Conservation (phyloP, 2,888 invertebrate genomes). For the Mesorhabditis sp. region DNA sequence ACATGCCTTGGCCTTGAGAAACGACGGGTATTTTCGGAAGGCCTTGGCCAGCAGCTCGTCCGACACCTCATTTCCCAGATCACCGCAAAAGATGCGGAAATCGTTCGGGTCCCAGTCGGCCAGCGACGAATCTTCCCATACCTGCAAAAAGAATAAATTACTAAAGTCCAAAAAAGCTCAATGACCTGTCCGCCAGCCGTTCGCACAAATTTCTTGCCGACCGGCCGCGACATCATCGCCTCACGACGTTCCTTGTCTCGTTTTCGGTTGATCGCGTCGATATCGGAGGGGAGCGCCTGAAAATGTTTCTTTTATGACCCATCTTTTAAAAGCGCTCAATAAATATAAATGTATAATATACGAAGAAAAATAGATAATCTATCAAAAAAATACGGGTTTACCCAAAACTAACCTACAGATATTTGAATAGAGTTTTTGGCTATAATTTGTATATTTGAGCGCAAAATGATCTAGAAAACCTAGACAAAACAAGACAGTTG, state of each 20-base stretch:
- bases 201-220: conserved; percentile 50
- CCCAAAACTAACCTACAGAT: conserved; percentile 9
- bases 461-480: no score
- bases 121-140: conserved; percentile 91
- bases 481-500: no score
- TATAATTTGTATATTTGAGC: no score
- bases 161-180: not conserved
- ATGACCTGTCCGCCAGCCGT: conserved; percentile 49
- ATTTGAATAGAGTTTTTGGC: conserved; percentile 6
- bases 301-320: not conserved
- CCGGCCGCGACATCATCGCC: conserved; percentile 17
- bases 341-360: no score
- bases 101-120: conserved; percentile 94
- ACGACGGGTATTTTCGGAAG: conserved; percentile 79
- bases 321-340: no score
- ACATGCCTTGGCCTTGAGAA: conserved; percentile 76
- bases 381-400: no score
- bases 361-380: no score
- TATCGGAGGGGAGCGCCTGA: conserved; percentile 47
- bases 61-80: conserved; percentile 96
- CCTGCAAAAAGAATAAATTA: conserved; percentile 60
- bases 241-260: conserved; percentile 33
- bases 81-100: conserved; percentile 97
- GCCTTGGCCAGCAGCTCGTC: conserved; percentile 93
- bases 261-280: conserved; percentile 48